These are phyloP conservation scores for Megalops cyprinoides DNA, from an alignment of 2,797 vertebrate genomes.

Conservation along the genomic window DNA sequence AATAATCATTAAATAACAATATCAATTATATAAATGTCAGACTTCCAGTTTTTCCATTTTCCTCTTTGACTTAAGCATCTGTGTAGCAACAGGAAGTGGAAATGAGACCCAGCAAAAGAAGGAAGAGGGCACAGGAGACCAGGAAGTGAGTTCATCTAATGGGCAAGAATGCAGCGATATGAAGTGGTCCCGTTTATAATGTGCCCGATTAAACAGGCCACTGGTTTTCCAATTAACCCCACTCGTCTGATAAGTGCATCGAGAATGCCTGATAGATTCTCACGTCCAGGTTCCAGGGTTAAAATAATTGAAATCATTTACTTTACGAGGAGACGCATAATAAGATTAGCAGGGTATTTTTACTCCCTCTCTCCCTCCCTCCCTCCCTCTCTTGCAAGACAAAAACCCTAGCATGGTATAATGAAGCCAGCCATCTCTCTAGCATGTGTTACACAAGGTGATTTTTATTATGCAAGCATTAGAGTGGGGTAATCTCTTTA, in stretches of 20 bases:
- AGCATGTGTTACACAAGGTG: background rate
- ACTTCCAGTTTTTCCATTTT: too few species aligned
- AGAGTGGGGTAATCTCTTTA: background rate
- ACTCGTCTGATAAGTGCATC: conserved; percentile 54
- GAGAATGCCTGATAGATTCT: conserved; percentile 35
- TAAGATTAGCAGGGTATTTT: conserved; percentile 38
- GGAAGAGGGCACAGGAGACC: background rate
- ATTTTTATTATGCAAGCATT: background rate
- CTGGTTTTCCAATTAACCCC: conserved; percentile 61
- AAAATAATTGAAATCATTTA: conserved; percentile 41
- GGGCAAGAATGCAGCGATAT: background rate
- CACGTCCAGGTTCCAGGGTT: conserved; percentile 36
- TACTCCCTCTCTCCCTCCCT: conserved; percentile 1
- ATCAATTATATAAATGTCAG: background rate
- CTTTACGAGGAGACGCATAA: conserved; percentile 34
- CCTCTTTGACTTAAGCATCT: too few species aligned
- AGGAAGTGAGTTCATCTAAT: background rate
- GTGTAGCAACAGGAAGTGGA: background rate
- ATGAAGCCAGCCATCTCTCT: background rate
- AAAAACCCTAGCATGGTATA: background rate
- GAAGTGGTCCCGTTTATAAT: conserved; percentile 39
- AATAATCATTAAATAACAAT: background rate
- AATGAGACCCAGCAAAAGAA: background rate
- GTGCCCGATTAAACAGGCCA: conserved; percentile 45
- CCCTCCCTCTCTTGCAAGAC: background rate